Conservation (phyloP, 2,113 vertebrate genomes). For the Hoplias malabaricus region DNA sequence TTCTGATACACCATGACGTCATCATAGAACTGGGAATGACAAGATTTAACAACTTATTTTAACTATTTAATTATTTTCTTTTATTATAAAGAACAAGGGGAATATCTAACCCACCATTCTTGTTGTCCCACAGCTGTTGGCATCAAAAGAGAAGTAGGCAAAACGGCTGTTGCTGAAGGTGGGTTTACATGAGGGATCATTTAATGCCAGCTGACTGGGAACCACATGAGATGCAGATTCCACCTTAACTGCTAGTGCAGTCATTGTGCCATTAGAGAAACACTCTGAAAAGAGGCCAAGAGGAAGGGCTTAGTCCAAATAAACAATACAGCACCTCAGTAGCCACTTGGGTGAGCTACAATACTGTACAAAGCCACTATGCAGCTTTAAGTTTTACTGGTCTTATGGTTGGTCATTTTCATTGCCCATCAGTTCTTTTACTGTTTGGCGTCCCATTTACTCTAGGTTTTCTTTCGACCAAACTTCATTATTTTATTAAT, state of each 20-base stretch:
- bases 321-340: background rate
- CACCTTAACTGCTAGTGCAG: conserved; percentile 67
- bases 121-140: conserved; percentile 69
- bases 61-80: no score
- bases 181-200: conserved; percentile 68
- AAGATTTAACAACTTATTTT: background rate
- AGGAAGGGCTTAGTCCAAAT: background rate
- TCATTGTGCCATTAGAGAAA: conserved; percentile 70
- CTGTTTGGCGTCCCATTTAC: no score
- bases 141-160: conserved; percentile 67
- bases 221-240: conserved; percentile 60
- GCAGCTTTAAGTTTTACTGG: no score
- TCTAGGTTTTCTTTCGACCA: no score
- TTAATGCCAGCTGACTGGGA: conserved; percentile 62
- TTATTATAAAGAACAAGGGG: no score
- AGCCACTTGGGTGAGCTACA: no score
- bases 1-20: conserved; percentile 71
- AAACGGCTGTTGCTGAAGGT: conserved; percentile 58
- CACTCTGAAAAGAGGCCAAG: conserved; percentile 59
- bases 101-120: conserved; percentile 55
- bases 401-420: no score
- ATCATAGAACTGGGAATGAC: conserved; percentile 63
- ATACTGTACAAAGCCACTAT: no score
- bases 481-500: no score
- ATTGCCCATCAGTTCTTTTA: no score